Base-by-base conservation (phyloP, 1,140 invertebrate genomes). In the Nautilus pompilius region DNA sequence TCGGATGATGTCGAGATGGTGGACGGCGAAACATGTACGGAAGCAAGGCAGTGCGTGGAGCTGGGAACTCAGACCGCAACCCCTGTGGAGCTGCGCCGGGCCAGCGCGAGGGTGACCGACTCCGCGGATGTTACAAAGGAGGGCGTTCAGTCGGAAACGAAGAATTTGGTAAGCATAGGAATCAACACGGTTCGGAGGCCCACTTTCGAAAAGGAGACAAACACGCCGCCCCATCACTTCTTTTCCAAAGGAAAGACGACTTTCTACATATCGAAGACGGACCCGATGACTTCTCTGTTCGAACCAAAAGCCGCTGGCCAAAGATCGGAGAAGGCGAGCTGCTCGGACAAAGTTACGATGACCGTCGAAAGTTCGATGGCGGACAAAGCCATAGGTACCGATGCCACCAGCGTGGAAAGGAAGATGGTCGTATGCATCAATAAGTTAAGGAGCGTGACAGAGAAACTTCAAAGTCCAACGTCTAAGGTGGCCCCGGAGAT, bases 191-290 rank as follows among this genome's bases (percentile, higher is more conserved):
- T 70, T 13, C 68, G 67, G 3, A 75, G 72, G 55, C 28, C 72
- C 15, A 77, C 77, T 22, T 79, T 73, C 46, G 75, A 79, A 57
- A 79, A 77, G 51, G 75, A 77, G 60, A 77, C 75, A 17, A 74
- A 62, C 28, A 79, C 75, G 1, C 70, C 73, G 10, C 67, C 72
- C 4, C 60, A 70, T 8, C 73, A 77, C 64, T 62, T 74, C 2
- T 73, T 76, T 49, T 71, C 71, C 15, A 74, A 74, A 63, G 73
- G 71, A 5, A 78, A 73, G 17, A 79, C 75, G 73, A 79, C 77
- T 13, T 70, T 72, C 54, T 74, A 69, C 22, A 63, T 71, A n/a
- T 62, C 71, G 34, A 77, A 74, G 58, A 67, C 70, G 22, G 77
- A 79, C 48, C 77, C 77, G 66, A 60, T 71, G 17, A 79, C 75